A percentile compares a stretch with the other conserved stretches of the same genome.
Evolutionary conservation across 37 sponge, comb jelly and placozoan genomes (phyloP).

Genomic region (Petrosia ficiformis): DNA sequence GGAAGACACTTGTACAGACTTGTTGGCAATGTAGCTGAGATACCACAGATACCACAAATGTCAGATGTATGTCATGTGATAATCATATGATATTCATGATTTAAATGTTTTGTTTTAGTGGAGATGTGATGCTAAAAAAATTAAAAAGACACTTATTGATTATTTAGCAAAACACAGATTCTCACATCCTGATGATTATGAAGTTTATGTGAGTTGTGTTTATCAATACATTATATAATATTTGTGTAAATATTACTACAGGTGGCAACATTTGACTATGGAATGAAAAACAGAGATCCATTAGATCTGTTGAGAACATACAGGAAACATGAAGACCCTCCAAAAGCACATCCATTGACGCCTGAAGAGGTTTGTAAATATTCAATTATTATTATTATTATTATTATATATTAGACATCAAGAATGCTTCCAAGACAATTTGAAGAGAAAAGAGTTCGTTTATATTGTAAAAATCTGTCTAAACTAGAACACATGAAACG

Average conservation of each 20-base stretch:
- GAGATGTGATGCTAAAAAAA: neutral
- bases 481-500: too few species aligned
- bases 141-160: too few species aligned
- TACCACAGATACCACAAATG: too few species aligned
- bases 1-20: neutral
- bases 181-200: slow-evolving; percentile 24
- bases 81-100: too few species aligned
- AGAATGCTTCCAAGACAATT: neutral
- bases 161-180: too few species aligned
- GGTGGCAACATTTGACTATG: slow-evolving; percentile 84
- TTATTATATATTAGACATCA: neutral
- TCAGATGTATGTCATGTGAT: too few species aligned
- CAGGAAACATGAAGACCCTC: slow-evolving; percentile 41
- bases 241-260: slow-evolving; percentile 7
- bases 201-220: slow-evolving; percentile 37
- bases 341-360: neutral
- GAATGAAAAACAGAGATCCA: slow-evolving; percentile 74
- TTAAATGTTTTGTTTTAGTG: too few species aligned
- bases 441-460: neutral
- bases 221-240: neutral
- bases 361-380: neutral
- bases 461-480: neutral
- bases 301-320: slow-evolving; percentile 78
- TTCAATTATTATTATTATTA: neutral
- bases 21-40: slow-evolving; percentile 28